These are phyloP conservation scores for Proisotoma minuta DNA, from an alignment of 2,888 invertebrate species.

Conservation along the genomic window DNA sequence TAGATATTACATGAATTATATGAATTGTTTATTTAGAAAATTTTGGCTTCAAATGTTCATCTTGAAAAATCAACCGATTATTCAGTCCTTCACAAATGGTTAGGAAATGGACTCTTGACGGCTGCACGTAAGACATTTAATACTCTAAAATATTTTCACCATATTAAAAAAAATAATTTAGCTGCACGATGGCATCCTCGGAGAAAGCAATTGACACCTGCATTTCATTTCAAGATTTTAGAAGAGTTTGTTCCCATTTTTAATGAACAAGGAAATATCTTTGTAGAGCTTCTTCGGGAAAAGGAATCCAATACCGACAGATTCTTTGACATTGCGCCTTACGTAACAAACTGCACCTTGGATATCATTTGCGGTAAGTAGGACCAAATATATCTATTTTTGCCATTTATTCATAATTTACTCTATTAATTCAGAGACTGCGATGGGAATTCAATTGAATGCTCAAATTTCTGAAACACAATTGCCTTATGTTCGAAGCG, in stretches of 20 bases:
- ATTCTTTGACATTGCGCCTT: neutral
- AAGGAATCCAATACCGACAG: neutral
- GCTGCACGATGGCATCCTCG: neutral
- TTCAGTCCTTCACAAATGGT: constrained; percentile 57
- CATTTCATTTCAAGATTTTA: neutral
- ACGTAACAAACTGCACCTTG: neutral
- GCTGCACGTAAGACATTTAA: constrained; percentile 51
- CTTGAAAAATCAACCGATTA: constrained; percentile 60
- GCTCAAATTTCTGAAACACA: neutral
- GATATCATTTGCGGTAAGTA: neutral
- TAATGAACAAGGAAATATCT: neutral
- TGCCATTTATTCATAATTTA: neutral
- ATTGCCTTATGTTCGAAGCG: neutral
- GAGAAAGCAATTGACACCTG: neutral
- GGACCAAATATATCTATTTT: neutral
- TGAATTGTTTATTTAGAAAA: constrained; percentile 51
- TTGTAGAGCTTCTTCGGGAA: neutral
- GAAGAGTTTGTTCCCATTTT: neutral
- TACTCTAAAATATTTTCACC: neutral
- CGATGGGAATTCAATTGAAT: neutral
- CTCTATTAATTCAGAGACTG: neutral
- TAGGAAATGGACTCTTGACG: constrained; percentile 58
- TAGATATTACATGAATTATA: neutral
- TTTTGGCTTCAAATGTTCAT: constrained; percentile 58
- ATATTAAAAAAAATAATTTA: neutral